phyloP scores from a whole-genome alignment of 2,797 vertebrate genomes.

The Sarcophilus harrisii region DNA sequence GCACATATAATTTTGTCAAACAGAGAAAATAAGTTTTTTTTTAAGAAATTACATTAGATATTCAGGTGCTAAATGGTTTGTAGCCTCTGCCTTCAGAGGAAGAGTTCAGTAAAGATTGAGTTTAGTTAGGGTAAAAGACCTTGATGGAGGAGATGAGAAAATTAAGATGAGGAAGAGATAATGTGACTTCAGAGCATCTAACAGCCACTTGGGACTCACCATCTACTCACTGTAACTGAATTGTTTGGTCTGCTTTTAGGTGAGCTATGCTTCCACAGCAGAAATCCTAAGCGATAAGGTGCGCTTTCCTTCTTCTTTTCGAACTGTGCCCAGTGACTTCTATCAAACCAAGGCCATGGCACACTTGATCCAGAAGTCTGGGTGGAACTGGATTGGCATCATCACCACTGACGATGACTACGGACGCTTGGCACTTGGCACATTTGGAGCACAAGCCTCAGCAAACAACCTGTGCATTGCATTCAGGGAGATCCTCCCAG shows the following conservation, averaged over 20 bases:
- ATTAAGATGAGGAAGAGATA: neutral
- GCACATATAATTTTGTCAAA: neutral
- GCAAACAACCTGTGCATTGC: conserved; percentile 90
- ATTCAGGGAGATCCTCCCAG: conserved; percentile 90
- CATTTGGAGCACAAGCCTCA: conserved; percentile 86
- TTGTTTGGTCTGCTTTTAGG: conserved; percentile 84
- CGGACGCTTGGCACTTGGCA: conserved; percentile 88
- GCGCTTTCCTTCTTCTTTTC: conserved; percentile 92
- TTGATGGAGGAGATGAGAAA: conserved; percentile 18
- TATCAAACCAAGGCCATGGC: conserved; percentile 93
- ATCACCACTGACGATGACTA: conserved; percentile 92
- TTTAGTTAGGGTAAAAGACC: neutral
- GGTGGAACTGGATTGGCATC: conserved; percentile 93
- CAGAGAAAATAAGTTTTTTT: neutral
- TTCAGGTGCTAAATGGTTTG: neutral
- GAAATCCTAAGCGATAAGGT: conserved; percentile 92
- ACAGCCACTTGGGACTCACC: neutral
- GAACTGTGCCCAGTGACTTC: conserved; percentile 91
- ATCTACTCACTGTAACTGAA: conserved; percentile 19
- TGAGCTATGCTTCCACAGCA: conserved; percentile 93
- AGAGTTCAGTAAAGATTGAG: neutral
- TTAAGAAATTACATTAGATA: neutral
- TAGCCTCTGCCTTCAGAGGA: neutral
- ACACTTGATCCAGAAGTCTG: conserved; percentile 85
- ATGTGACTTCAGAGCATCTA: neutral